Conservation (phyloP, 2,888 invertebrate genomes). For the Aricia artaxerxes region DNA sequence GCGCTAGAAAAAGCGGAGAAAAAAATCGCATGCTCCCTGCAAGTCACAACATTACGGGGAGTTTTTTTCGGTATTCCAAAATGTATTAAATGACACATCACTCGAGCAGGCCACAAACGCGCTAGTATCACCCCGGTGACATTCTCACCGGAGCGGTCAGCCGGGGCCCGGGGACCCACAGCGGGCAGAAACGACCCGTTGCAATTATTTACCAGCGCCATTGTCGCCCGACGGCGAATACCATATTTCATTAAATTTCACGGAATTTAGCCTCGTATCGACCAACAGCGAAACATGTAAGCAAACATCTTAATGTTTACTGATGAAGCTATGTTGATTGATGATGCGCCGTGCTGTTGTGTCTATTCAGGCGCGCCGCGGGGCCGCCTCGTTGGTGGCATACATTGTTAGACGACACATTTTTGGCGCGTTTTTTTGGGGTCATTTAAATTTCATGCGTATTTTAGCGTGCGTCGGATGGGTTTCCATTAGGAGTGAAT, state of each 20-base stretch:
- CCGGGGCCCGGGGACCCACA: constrained; percentile 51
- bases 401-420: constrained; percentile 46
- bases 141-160: constrained; percentile 58
- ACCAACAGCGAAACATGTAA: constrained; percentile 76
- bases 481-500: constrained; percentile 74
- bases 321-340: constrained; percentile 80
- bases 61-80: constrained; percentile 10
- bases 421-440: constrained; percentile 68
- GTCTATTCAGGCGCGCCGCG: constrained; percentile 73
- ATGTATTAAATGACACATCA: constrained; percentile 23
- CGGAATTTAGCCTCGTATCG: constrained; percentile 64
- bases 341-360: constrained; percentile 71
- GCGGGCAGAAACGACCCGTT: constrained; percentile 47
- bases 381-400: constrained; percentile 71
- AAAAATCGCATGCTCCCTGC: constrained; percentile 4
- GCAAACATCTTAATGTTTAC: constrained; percentile 81
- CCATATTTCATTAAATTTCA: constrained; percentile 72
- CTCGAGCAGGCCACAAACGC: constrained; percentile 13
- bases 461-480: constrained; percentile 65
- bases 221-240: constrained; percentile 57
- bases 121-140: constrained; percentile 35
- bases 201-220: constrained; percentile 56
- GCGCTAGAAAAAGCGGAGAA: background rate
- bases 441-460: constrained; percentile 75
- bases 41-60: constrained; percentile 2